Conservation (phyloP, 2,113 vertebrate species). For the Pseudolaguvia tuberculata region DNA sequence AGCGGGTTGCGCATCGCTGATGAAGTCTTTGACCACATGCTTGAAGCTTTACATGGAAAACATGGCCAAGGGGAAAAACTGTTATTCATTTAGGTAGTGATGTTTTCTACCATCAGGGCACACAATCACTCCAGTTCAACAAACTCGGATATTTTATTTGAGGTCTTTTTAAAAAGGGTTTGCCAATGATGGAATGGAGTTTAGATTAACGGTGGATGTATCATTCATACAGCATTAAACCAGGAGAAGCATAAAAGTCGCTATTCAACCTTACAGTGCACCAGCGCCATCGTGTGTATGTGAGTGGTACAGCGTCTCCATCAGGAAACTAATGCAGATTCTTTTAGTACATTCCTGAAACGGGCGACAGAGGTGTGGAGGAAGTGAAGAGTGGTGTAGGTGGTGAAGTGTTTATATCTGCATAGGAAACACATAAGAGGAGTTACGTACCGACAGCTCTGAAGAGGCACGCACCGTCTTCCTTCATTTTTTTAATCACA, state of each 20-base stretch:
- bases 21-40: neutral
- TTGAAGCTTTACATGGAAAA: neutral
- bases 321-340: neutral
- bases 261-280: neutral
- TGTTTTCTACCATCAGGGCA: neutral
- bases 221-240: neutral
- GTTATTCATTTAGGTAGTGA: neutral
- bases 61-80: neutral
- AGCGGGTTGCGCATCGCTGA: no score
- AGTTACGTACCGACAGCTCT: constrained; percentile 83
- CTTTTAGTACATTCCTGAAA: neutral
- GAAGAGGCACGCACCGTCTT: constrained; percentile 90
- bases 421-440: neutral
- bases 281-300: constrained; percentile 3
- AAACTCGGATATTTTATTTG: neutral
- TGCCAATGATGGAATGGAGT: neutral
- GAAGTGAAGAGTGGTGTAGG: neutral
- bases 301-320: neutral
- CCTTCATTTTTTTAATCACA: constrained; percentile 94
- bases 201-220: neutral
- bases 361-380: neutral
- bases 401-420: neutral
- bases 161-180: neutral
- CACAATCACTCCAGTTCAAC: neutral
- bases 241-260: neutral